Evolutionary conservation across 2,888 invertebrate species (phyloP), one percentile per base, ranked within the genome.

Genomic region (Hemithea aestivaria): DNA sequence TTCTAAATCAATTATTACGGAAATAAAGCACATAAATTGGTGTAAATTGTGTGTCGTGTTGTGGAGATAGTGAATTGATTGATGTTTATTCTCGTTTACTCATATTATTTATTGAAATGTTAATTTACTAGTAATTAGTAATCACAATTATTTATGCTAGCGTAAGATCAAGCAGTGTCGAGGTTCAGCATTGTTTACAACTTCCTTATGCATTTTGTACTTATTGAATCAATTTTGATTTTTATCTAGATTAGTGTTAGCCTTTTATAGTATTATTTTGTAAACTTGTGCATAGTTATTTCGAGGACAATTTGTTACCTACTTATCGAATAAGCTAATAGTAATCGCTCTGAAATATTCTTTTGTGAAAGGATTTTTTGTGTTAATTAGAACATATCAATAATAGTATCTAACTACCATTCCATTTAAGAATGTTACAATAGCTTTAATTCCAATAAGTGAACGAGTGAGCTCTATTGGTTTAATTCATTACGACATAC

Each of bases 81-180:
- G 9, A 26, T 22, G 9, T 16, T 29, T 24, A 24, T 23, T 32
- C 21, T 10, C 27, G 24, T 31, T 20, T 7, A 30, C 27, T 21
- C n/a, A 9, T 32, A 27, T 36, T 37, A 36, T 36, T 41, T 41
- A 36, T 37, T 29, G 8, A 28, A 33, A 28, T 32, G 35, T 40
- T 40, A 40, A 16, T 16, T 16, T 16, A 16, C 16, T 5, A 16
- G 5, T 16, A 16, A 1, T 8, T 33, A 24, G 33, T 24, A 25
- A 27, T 35, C 16, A 5, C 16, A 16, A 8, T 1, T 31, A 28
- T 27, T 40, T 35, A 40, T 27, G 31, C 35, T 31, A 35, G 26
- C 23, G 27, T 20, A 27, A 27, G 12, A 29, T 24, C 7, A 29
- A 8, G 8, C 7, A 27, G 7, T 10, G 16, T 26, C 34, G 21